phyloP scores from a whole-genome alignment of 1,140 invertebrate genomes.

The Lepidurus apus region DNA sequence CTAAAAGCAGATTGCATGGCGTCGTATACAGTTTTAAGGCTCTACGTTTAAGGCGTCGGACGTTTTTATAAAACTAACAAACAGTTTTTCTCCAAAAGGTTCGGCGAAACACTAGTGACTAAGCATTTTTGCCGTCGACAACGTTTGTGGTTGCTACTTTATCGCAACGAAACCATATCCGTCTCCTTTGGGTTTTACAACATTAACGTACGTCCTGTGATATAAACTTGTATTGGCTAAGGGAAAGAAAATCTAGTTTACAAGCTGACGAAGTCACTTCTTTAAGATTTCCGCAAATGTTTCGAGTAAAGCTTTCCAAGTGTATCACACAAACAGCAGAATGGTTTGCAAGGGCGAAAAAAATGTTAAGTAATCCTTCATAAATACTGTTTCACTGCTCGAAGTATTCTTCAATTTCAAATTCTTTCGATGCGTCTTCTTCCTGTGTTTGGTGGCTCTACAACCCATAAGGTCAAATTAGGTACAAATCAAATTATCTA shows the following conservation, averaged over 20 bases:
- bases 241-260: not conserved
- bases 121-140: too few relatives aligned
- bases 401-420: not conserved
- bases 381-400: not conserved
- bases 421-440: not conserved
- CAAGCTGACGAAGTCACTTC: too few relatives aligned
- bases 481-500: not conserved
- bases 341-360: not conserved
- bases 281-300: too few relatives aligned
- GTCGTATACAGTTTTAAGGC: too few relatives aligned
- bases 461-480: not conserved
- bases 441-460: not conserved
- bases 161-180: not conserved
- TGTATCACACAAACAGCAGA: not conserved
- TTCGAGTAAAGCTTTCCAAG: too few relatives aligned
- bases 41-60: too few relatives aligned
- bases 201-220: not conserved
- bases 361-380: too few relatives aligned
- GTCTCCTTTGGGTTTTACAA: not conserved
- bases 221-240: not conserved
- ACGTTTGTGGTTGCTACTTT: not conserved
- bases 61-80: too few relatives aligned
- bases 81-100: too few relatives aligned
- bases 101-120: too few relatives aligned
- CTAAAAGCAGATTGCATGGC: too few relatives aligned